A percentile compares a stretch with the other conserved stretches of the same genome.
Evolutionary conservation across 2,888 invertebrate species (phyloP).

Genomic region (Petrolisthes manimaculis): DNA sequence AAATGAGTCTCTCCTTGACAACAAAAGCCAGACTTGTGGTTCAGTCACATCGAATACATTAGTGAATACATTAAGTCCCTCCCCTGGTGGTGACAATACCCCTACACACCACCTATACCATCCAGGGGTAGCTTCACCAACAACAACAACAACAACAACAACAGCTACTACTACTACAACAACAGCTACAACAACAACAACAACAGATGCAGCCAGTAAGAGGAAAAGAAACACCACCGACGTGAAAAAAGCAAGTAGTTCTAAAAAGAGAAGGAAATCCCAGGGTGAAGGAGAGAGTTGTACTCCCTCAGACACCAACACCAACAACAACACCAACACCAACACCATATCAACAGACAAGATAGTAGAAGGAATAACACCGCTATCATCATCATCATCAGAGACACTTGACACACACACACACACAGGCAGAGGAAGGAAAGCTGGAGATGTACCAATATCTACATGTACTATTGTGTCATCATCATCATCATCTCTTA

Average conservation of each 20-base stretch:
- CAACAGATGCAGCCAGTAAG: constrained; percentile 27
- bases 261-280: constrained; percentile 48
- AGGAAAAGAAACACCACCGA: constrained; percentile 36
- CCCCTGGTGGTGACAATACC: constrained; percentile 24
- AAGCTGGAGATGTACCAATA: constrained; percentile 9
- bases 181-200: background rate
- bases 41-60: background rate
- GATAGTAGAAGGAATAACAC: background rate
- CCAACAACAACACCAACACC: no score
- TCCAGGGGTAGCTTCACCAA: constrained; percentile 45
- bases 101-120: constrained; percentile 47
- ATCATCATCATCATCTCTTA: background rate
- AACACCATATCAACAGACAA: background rate
- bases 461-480: background rate
- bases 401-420: background rate
- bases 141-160: background rate
- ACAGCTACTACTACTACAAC: background rate
- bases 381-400: background rate
- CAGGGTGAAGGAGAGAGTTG: constrained; percentile 34
- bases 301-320: constrained; percentile 1
- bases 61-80: background rate
- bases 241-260: constrained; percentile 21
- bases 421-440: constrained; percentile 15
- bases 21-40: background rate
- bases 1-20: background rate